Evolutionary conservation across 2,113 vertebrate genomes (phyloP).

Genomic region (Sarotherodon lohbergeri): DNA sequence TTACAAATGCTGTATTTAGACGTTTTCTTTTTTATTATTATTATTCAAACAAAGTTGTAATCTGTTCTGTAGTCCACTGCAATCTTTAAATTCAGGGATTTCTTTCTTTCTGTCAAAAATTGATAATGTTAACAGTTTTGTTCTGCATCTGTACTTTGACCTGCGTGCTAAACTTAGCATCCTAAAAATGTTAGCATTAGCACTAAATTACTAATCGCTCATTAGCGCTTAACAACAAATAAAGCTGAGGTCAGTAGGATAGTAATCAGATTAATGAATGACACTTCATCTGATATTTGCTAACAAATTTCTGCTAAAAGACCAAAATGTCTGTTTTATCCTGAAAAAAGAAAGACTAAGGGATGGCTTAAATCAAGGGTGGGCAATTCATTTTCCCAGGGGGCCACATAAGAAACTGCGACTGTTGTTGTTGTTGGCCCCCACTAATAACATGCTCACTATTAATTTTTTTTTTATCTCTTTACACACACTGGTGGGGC

Average conservation of each 20-base stretch:
- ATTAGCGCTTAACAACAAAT: not conserved
- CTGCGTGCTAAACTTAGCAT: not conserved
- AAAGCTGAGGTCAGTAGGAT: not conserved
- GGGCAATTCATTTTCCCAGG: not conserved
- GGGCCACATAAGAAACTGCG: not conserved
- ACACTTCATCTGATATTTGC: not conserved
- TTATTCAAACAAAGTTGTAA: not conserved
- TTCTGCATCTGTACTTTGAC: not conserved
- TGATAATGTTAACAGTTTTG: not conserved
- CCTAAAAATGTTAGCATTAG: not conserved
- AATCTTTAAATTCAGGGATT: not conserved
- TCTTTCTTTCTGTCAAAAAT: not conserved
- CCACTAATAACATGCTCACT: not conserved
- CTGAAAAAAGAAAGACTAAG: not conserved
- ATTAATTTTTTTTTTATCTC: not conserved
- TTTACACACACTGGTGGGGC: not conserved
- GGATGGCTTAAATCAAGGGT: not conserved
- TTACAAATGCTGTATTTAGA: not conserved
- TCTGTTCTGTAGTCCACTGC: not conserved
- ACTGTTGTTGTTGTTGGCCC: not conserved
- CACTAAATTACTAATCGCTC: not conserved
- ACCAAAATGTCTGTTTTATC: not conserved
- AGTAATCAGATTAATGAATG: not conserved
- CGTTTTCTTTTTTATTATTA: not conserved
- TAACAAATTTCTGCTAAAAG: not conserved